These are phyloP conservation scores for Geodia barretti DNA, from an alignment of 37 sponge, comb jelly and placozoan species.

Conservation along the genomic window DNA sequence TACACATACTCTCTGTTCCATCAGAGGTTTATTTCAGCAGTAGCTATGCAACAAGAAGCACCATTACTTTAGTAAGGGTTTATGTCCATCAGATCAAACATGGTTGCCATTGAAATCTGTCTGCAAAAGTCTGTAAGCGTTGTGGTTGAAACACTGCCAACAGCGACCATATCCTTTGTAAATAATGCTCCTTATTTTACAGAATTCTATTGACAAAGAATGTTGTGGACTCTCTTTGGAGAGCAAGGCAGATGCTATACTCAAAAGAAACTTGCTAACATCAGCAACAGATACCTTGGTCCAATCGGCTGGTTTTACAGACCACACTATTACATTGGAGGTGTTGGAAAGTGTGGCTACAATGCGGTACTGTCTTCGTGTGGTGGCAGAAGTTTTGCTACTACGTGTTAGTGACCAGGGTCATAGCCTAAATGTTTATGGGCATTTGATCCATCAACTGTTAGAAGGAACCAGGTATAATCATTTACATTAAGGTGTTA, in stretches of 20 bases:
- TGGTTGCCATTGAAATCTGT: too few species aligned
- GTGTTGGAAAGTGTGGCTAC: slow-evolving; percentile 58
- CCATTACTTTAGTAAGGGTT: too few species aligned
- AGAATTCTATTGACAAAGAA: slow-evolving; percentile 70
- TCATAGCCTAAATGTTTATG: too few species aligned
- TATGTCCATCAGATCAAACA: too few species aligned
- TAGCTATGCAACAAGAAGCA: too few species aligned
- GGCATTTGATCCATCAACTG: not conserved
- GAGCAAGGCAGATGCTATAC: not conserved
- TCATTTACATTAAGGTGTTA: too few species aligned
- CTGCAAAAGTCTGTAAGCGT: too few species aligned
- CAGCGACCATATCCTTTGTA: too few species aligned
- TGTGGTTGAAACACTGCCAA: too few species aligned
- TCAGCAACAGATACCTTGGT: not conserved
- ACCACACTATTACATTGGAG: not conserved
- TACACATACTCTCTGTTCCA: too few species aligned
- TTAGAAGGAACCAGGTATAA: not conserved
- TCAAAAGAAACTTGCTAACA: slow-evolving; percentile 10
- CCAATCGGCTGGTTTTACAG: not conserved
- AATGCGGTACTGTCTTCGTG: slow-evolving; percentile 47
- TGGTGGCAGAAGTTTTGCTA: slow-evolving; percentile 35
- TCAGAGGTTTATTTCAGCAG: too few species aligned
- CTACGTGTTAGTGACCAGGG: not conserved
- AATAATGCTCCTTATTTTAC: not conserved
- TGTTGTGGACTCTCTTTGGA: not conserved